Evolutionary conservation across 2,797 vertebrate genomes (phyloP), one percentile per base, ranked within the genome.

Genomic region (Adelosebastes latens): DNA sequence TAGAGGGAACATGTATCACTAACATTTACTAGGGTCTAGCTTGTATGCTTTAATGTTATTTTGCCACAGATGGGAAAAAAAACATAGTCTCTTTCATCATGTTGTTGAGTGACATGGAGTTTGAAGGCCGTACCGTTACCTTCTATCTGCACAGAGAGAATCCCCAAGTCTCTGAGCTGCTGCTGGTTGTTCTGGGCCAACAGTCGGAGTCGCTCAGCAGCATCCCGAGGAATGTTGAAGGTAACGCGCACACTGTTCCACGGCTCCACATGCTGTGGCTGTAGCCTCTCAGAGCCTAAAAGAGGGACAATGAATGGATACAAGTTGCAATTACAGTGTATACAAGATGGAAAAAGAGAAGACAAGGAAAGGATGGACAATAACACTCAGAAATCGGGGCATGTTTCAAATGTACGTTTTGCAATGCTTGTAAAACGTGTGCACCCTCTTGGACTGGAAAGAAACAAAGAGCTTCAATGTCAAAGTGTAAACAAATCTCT

Each of bases 171-270:
- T 75, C 99, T 95, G 55, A 99, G 97, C 93, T 99, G 99, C 79
- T 99, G 99, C 91, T 99, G 99, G 88, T 99, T 99, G 93, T 95
- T 99, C 94, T 99, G 99, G 59, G 98, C 98, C 90, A 99, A 94
- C 80, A 98, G 93, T 6, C 99, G 94, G 79, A 99, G 95, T 12
- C 98, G 96, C 84, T 99, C 98, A 0, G 99, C 99, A 11, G 99
- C 99, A 89, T 99, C 99, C n/a, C 98, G 95, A 82, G 99, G 99
- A 93, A 99, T 99, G 90, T 97, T 99, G 90, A 99, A 99, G 42
- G 99, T 99, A 80, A 99, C 98, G 1, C 98, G 97, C 59, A 99
- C 99, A 0, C 99, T 99, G 95, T 99, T 99, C 99, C 98, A 99
- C 0, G 98, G 98, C 88, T 99, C 99, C 55, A 99, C 96, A 31